A percentile compares a stretch with the other conserved stretches of the same genome.
phyloP scores from a whole-genome alignment of 2,113 vertebrate species.

The Spermophilus dauricus region DNA sequence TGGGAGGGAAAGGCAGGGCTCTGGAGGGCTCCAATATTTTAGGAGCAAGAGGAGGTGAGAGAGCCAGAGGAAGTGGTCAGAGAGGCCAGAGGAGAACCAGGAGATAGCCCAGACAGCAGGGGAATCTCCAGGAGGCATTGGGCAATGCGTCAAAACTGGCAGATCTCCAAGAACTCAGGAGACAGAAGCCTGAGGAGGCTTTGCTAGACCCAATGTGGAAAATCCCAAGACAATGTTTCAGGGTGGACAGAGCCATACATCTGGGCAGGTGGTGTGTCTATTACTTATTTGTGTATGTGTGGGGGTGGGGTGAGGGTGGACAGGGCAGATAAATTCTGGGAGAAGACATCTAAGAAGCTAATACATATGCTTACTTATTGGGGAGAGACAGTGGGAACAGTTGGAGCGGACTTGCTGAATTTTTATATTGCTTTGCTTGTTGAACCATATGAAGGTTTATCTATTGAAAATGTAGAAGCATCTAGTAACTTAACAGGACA shows the following conservation, averaged over 20 bases:
- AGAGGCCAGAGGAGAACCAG: neutral
- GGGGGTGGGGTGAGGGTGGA: fast-evolving
- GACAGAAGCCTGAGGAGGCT: neutral
- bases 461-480: neutral
- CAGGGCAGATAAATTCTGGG: no score
- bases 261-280: neutral
- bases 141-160: neutral
- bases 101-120: no score
- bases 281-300: no score
- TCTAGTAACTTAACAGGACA: neutral
- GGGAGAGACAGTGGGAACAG: neutral
- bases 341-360: neutral
- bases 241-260: neutral
- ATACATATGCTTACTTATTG: neutral
- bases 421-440: neutral
- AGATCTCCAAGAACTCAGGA: neutral
- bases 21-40: neutral
- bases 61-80: neutral
- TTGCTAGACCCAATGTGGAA: neutral
- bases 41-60: neutral
- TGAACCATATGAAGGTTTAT: neutral
- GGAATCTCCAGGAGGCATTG: neutral
- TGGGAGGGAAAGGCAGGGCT: neutral
- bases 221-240: neutral
- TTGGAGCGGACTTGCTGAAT: neutral